A percentile compares a stretch with the other conserved stretches of the same genome.
Conservation (phyloP, 2,797 vertebrate genomes). For the Danio choprae region DNA sequence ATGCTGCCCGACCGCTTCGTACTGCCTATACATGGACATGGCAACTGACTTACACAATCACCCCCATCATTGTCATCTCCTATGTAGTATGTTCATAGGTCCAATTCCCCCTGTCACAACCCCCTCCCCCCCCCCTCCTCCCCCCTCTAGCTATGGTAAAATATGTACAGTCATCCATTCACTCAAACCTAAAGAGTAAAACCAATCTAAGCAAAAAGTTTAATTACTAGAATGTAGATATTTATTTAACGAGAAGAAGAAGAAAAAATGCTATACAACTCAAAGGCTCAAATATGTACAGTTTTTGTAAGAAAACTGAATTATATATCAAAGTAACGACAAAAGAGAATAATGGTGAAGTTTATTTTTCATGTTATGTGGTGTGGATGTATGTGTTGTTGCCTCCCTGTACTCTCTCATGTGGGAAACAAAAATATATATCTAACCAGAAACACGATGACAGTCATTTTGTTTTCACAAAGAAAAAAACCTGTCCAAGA, state of each 20-base stretch:
- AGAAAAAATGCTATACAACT: slow-evolving; percentile 56
- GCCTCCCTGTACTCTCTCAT: slow-evolving; percentile 96
- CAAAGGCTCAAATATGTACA: slow-evolving; percentile 82
- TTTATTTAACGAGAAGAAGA: slow-evolving; percentile 71
- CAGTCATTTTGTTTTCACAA: slow-evolving; percentile 90
- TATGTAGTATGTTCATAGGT: slow-evolving; percentile 65
- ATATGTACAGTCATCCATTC: slow-evolving; percentile 92
- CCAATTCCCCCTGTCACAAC: slow-evolving; percentile 38
- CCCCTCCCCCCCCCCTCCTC: slow-evolving; percentile 70
- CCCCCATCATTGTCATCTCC: slow-evolving; percentile 95
- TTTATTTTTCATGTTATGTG: slow-evolving; percentile 99
- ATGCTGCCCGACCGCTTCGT: slow-evolving; percentile 99
- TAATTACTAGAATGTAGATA: slow-evolving; percentile 85
- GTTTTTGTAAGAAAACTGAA: slow-evolving; percentile 78
- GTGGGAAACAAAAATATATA: slow-evolving; percentile 74
- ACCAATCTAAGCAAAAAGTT: slow-evolving; percentile 81
- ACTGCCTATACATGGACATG: slow-evolving; percentile 99
- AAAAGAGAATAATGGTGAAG: slow-evolving; percentile 87
- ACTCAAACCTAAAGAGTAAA: slow-evolving; percentile 83
- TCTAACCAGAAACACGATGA: slow-evolving; percentile 81
- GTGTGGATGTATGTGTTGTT: slow-evolving; percentile 99
- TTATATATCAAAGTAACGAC: slow-evolving; percentile 73
- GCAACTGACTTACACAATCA: slow-evolving; percentile 99
- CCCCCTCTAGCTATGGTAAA: slow-evolving; percentile 89
- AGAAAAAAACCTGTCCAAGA: slow-evolving; percentile 90